Base-by-base conservation (phyloP, 2,888 invertebrate species). In the Microplitis manilae region DNA sequence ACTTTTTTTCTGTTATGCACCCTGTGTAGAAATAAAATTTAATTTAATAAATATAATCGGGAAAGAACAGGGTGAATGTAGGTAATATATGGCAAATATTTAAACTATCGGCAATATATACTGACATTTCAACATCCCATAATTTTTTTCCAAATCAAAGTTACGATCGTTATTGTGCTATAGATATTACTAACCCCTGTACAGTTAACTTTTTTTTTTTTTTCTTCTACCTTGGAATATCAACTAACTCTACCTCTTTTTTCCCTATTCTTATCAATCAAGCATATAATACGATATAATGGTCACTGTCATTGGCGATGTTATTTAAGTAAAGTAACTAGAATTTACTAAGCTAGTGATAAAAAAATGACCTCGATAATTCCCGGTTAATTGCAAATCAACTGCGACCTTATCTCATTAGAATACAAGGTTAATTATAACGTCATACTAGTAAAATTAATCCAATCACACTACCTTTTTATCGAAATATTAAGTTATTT, bases 241-340 rank as follows among this genome's bases (percentile, higher is more conserved):
- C 6, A 20, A 62, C 62, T 30, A 30, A 30, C 39, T 50, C 39
- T 41, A 61, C 9, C 68, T 62, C 64, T 70, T 75, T 71, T 71
- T 75, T 71, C 67, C 40, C 39, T 70, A 40, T 17, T 62, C 17
- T 67, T 41, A 75, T 73, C 77, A 76, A 75, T 76, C 77, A 77
- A 79, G 79, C 81, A 80, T 80, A 80, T 80, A 80, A 81, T 73
- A 75, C 78, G 80, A 81, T 77, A 81, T 77, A 78, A 80, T 77
- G 76, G 71, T 71, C 65, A 70, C 71, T 76, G 72, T 76, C 39
- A 68, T 62, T 61, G 76, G 68, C 59, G 67, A 17, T 76, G 68
- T 76, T 67, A 60, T 70, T 59, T 38, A 71, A 71, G 71, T 50
- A 60, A 39, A 67, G 71, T 50, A 76, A 67, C 13, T 61, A 30